Evolutionary conservation across 2,888 invertebrate species (phyloP).

Genomic region (Campoplex nolae): DNA sequence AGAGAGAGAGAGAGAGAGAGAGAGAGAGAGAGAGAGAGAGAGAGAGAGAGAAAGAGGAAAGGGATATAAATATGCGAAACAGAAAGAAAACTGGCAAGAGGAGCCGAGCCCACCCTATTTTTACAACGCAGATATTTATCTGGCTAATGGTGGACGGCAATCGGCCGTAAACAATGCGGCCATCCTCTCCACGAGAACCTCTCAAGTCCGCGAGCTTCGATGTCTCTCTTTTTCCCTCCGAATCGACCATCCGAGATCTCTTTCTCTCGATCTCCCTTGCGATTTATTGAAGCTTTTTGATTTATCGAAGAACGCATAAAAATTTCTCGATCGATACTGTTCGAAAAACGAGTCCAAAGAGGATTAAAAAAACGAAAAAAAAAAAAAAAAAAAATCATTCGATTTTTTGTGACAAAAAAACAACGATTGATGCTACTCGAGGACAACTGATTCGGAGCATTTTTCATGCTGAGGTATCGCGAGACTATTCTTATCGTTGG

Average conservation of each 20-base stretch:
- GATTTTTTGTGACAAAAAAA: too few relatives aligned
- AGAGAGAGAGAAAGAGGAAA: constrained; percentile 24
- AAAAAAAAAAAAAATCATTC: too few relatives aligned
- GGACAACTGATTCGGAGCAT: too few relatives aligned
- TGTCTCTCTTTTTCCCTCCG: constrained; percentile 30
- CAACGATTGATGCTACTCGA: too few relatives aligned
- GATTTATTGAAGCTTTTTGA: constrained; percentile 56
- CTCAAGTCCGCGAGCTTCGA: constrained; percentile 42
- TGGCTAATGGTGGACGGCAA: constrained; percentile 72
- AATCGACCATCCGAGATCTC: too few relatives aligned
- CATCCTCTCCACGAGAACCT: constrained; percentile 56
- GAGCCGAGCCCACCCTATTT: constrained; percentile 70
- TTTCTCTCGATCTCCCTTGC: constrained; percentile 22
- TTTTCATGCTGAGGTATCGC: too few relatives aligned
- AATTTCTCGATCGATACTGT: background rate
- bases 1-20: constrained; percentile 1
- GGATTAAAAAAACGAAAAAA: too few relatives aligned
- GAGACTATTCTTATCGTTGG: too few relatives aligned
- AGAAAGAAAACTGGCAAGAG: constrained; percentile 49
- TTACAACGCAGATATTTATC: constrained; percentile 71
- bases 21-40: constrained; percentile 6
- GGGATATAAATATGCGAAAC: constrained; percentile 35
- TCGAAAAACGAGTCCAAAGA: background rate
- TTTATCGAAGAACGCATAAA: constrained; percentile 40
- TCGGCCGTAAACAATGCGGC: constrained; percentile 71